Percentiles rank a stretch among this genome's conserved stretches.
phyloP scores from a whole-genome alignment of 1,140 invertebrate genomes.

The Micrasema longulum region DNA sequence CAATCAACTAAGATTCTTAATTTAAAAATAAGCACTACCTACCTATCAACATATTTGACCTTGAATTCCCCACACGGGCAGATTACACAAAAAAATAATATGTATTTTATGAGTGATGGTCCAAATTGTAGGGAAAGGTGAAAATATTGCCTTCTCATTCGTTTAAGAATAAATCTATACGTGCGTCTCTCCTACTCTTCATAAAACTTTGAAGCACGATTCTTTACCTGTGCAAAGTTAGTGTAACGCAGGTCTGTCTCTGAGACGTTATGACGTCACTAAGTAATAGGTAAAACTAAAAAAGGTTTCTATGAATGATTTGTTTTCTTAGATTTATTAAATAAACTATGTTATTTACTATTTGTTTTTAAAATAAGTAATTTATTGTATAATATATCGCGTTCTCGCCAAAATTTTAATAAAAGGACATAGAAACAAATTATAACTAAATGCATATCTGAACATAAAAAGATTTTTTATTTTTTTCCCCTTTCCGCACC shows the following conservation, averaged over 20 bases:
- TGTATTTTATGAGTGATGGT: not conserved
- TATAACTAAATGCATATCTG: not conserved
- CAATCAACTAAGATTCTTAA: not conserved
- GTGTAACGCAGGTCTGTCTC: not conserved
- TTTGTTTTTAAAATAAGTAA: not conserved
- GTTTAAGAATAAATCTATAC: not conserved
- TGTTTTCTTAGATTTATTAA: not conserved
- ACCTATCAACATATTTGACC: not conserved
- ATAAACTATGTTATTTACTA: not conserved
- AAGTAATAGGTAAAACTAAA: not conserved
- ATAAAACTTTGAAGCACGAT: slow-evolving; percentile 6
- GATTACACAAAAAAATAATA: not conserved
- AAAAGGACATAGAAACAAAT: not conserved
- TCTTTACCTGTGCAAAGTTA: slow-evolving; percentile 15
- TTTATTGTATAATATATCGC: not conserved
- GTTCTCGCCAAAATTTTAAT: not conserved
- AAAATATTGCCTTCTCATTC: slow-evolving; percentile 7
- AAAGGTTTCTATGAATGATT: too few relatives aligned
- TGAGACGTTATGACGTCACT: slow-evolving; percentile 8
- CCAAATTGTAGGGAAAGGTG: not conserved
- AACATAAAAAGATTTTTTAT: too few relatives aligned
- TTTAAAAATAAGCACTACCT: not conserved
- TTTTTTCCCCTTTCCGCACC: too few relatives aligned
- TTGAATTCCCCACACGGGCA: slow-evolving; percentile 5
- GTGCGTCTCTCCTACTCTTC: slow-evolving; percentile 11